Evolutionary conservation across 2,888 invertebrate genomes (phyloP), one percentile per base, ranked within the genome.

Genomic region (Cosmopolites sordidus): DNA sequence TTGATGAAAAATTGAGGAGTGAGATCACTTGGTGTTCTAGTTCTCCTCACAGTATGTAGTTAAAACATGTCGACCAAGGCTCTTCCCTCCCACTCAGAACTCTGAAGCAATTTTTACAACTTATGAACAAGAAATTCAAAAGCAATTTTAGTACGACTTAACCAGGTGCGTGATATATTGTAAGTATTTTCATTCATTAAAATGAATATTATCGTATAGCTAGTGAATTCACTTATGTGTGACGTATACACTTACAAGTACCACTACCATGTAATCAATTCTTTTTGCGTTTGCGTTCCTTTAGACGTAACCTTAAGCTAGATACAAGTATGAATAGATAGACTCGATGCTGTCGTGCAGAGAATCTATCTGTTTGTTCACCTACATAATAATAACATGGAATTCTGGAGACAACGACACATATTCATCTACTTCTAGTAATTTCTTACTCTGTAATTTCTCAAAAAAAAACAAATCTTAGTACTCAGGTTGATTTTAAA

Each of bases 391-490:
- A 18, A 4, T 27, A 43, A 41, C 11, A 8, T 22, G 22, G 51
- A 69, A 68, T 68, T 66, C 64, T 60, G 47, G 71, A 74, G 73
- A 75, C 75, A 75, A 75, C 75, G 75, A 75, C 75, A 75, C 75
- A 54, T 46, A 30, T 43, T 30, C 30, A 18, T 40, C 18, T 48
- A 48, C 33, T 22, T 39, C 16, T 27, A 48, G 56, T 56, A 48
- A 48, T 56, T 51, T 51, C 56, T 40, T 53, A 54, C 30, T 54
- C 48, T 54, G 33, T 33, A 33, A 54, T 48, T 54, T 54, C 54
- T 54, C 4, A 12, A n/a, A n/a, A 33, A 22, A 22, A 22, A 12
- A 33, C 11, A 33, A 48, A 43, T 51, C 42, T 54, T 54, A 54
- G 50, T 52, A 54, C 42, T 33, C 38, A 39, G 48, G 43, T 43